Conservation (phyloP, 2,113 vertebrate species). For the Epinephelus lanceolatus region DNA sequence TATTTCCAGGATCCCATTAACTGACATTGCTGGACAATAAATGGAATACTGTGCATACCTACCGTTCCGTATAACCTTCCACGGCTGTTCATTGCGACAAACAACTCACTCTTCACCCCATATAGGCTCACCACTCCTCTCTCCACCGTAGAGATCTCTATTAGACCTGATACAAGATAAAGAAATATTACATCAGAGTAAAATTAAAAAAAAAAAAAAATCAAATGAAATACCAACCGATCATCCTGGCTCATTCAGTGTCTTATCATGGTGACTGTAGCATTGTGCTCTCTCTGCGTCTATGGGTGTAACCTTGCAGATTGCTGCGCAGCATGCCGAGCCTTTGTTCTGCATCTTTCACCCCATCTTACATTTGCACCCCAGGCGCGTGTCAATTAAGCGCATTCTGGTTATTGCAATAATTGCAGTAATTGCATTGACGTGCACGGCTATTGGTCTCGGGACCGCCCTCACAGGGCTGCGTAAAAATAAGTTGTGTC, state of each 20-base stretch:
- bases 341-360: slow-evolving; percentile 80
- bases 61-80: slow-evolving; percentile 94
- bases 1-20: slow-evolving; percentile 39
- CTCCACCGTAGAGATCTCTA: slow-evolving; percentile 97
- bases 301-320: slow-evolving; percentile 77
- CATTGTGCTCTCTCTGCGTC: slow-evolving; percentile 54
- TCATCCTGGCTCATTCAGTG: background rate
- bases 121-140: slow-evolving; percentile 95
- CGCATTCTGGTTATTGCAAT: slow-evolving; percentile 42
- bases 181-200: slow-evolving; percentile 26
- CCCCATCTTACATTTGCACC: slow-evolving; percentile 41
- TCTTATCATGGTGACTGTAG: slow-evolving; percentile 22
- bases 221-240: background rate
- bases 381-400: slow-evolving; percentile 51
- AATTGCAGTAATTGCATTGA: slow-evolving; percentile 62
- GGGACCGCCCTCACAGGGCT: slow-evolving; percentile 74
- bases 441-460: slow-evolving; percentile 64
- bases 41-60: slow-evolving; percentile 83
- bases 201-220: background rate
- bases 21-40: slow-evolving; percentile 51
- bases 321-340: slow-evolving; percentile 67
- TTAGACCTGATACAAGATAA: slow-evolving; percentile 86
- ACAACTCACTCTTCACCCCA: slow-evolving; percentile 91
- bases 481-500: slow-evolving; percentile 86
- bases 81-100: slow-evolving; percentile 94